Base-by-base conservation (phyloP, 2,797 vertebrate species). In the Megaceryle alcyon region DNA sequence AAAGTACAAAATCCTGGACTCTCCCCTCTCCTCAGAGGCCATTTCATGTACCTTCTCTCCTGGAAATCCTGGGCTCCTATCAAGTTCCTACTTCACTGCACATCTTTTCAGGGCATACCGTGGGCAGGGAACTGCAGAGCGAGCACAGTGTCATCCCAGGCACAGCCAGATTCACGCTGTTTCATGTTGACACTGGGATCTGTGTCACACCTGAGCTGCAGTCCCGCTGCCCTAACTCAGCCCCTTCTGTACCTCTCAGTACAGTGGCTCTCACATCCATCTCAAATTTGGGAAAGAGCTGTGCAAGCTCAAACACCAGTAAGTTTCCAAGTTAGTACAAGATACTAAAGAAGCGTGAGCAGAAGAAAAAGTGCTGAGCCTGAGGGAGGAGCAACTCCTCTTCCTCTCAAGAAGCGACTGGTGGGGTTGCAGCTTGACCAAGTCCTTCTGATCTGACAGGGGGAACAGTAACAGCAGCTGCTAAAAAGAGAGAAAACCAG, bases 181-280 rank as follows among this genome's bases (percentile, higher is more conserved):
- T 31, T 41, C 56, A 23, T 3, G 41, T 0, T 43, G 35, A 13
- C 66, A n/a, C 33, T 18, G 18, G 6, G 33, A 37, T 19, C 43
- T 19, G n/a, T 1, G 6, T 7, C 0, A 0, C n/a, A 46, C 41
- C 2, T 0, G 31, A 28, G 41, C 1, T 39, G 71, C 11, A 3
- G 11, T 5, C 39, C 46, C 29, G 56, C 59, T 33, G 43, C 53
- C 78, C 75, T 39, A 22, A 9, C 7, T 3, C 39, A 48, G 85
- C 48, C 49, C 69, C 33, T 44, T 48, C 41, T 1, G 1, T 12
- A 5, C 4, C 63, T 25, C 44, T 25, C 44, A n/a, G 6, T 1
- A 20, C 43, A 4, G 29, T 56, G 63, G 70, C n/a, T 43, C 69
- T 35, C 35, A 3, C 0, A 2, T 7, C 17, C 2, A 4, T 12